These are phyloP conservation scores for Glaucopsyche alexis DNA, from an alignment of 2,888 invertebrate genomes.

Conservation along the genomic window DNA sequence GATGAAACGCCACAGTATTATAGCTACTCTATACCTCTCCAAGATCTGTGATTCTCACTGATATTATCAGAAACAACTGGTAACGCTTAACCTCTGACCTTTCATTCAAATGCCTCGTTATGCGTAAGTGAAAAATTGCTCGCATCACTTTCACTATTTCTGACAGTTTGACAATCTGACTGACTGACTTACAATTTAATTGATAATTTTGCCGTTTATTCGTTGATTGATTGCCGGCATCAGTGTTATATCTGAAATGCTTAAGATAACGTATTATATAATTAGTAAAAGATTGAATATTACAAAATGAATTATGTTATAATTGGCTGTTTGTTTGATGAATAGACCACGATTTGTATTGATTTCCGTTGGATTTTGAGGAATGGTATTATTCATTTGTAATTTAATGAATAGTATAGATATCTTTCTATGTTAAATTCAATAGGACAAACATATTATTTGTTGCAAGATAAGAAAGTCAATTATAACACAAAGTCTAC, in stretches of 20 bases:
- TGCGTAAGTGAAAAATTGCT: conserved; percentile 53
- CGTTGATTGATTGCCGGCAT: background rate
- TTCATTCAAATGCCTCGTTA: conserved; percentile 57
- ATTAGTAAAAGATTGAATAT: background rate
- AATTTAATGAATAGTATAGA: background rate
- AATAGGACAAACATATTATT: background rate
- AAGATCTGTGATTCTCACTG: conserved; percentile 6
- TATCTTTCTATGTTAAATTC: background rate
- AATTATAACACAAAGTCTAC: conserved; percentile 1
- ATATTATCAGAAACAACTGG: conserved; percentile 33
- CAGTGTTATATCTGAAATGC: background rate
- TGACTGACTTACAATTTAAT: conserved; percentile 20
- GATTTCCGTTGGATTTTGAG: background rate
- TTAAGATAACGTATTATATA: conserved; percentile 10
- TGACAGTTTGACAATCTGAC: conserved; percentile 34
- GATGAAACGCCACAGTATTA: too few relatives aligned
- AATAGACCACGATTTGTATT: conserved; percentile 2
- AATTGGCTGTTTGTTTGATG: background rate
- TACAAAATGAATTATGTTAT: conserved; percentile 18
- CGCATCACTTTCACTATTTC: conserved; percentile 40
- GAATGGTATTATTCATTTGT: background rate
- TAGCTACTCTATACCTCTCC: background rate
- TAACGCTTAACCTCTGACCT: conserved; percentile 45
- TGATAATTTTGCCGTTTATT: conserved; percentile 25
- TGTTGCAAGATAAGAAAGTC: conserved; percentile 1